A percentile compares a stretch with the other conserved stretches of the same genome.
Conservation (phyloP, 2,113 vertebrate species). For the Menura novaehollandiae region DNA sequence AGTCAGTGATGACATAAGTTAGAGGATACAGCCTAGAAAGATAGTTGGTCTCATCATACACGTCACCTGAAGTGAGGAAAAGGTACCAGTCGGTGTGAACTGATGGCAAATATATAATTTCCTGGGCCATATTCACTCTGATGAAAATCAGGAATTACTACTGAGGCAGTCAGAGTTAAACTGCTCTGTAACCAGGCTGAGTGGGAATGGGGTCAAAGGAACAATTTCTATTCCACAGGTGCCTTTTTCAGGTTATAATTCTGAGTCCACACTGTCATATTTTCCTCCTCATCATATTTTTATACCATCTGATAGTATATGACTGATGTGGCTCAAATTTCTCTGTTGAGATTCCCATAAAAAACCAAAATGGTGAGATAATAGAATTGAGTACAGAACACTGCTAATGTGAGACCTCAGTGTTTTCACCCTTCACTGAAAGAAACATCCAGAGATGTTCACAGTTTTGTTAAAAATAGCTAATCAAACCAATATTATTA, state of each 20-base stretch:
- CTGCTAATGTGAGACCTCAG: not conserved
- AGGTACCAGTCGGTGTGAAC: not conserved
- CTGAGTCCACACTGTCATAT: not conserved
- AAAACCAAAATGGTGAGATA: not conserved
- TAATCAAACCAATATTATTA: conserved; percentile 17
- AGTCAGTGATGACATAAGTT: not conserved
- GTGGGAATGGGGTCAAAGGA: not conserved
- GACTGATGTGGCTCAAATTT: not conserved
- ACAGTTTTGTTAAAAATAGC: not conserved
- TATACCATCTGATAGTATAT: not conserved
- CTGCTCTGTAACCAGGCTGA: not conserved
- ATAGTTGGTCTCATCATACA: not conserved
- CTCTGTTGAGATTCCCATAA: not conserved
- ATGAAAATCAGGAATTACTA: not conserved
- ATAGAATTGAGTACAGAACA: not conserved
- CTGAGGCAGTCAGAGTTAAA: not conserved
- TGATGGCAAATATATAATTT: not conserved
- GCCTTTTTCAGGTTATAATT: not conserved
- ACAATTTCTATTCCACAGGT: not conserved
- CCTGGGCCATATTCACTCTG: not conserved
- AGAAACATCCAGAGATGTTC: not conserved
- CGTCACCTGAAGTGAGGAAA: not conserved
- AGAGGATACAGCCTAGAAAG: not conserved
- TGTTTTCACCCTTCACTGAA: not conserved
- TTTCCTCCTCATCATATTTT: not conserved